A percentile compares a stretch with the other conserved stretches of the same genome.
These are phyloP conservation scores for Drosophila mimica DNA, from an alignment of 2,888 invertebrate species.

Conservation along the genomic window DNA sequence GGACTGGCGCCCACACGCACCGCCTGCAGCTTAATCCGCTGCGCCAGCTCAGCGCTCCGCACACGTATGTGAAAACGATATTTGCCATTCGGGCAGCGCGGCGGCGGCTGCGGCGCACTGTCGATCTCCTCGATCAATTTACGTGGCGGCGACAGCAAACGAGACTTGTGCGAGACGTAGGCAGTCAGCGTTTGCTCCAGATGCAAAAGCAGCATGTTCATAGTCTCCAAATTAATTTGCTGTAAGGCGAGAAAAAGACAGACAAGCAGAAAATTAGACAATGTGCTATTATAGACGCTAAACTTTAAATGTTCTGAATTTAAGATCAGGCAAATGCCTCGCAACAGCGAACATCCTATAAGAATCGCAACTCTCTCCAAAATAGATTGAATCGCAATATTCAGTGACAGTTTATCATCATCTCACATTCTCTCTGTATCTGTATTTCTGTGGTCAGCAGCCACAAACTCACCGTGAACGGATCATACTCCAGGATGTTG, in stretches of 20 bases:
- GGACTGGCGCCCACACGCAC: conserved; percentile 85
- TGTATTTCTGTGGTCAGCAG: conserved; percentile 3
- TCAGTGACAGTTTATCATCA: conserved; percentile 84
- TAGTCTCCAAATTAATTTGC: conserved; percentile 88
- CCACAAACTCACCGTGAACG: conserved; percentile 88
- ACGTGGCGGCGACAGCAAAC: conserved; percentile 90
- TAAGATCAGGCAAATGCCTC: conserved; percentile 85
- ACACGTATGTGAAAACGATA: conserved; percentile 88
- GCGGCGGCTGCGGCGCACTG: conserved; percentile 87
- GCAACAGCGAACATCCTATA: conserved; percentile 83
- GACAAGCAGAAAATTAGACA: conserved; percentile 1
- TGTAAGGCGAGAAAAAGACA: conserved; percentile 71
- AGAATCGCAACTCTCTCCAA: conserved; percentile 78
- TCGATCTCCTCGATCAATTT: conserved; percentile 90
- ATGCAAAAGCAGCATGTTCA: conserved; percentile 89
- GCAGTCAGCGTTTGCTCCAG: conserved; percentile 90
- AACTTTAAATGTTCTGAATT: neutral
- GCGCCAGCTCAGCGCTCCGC: conserved; percentile 84
- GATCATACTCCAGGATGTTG: conserved; percentile 90
- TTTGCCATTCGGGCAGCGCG: conserved; percentile 88
- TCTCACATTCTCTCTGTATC: conserved; percentile 31
- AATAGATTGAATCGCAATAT: conserved; percentile 82
- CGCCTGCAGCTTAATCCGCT: conserved; percentile 75
- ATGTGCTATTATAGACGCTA: neutral
- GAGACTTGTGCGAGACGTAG: conserved; percentile 93